Evolutionary conservation across 2,113 vertebrate genomes (phyloP), one percentile per base, ranked within the genome.

Genomic region (Manacus vitellinus): DNA sequence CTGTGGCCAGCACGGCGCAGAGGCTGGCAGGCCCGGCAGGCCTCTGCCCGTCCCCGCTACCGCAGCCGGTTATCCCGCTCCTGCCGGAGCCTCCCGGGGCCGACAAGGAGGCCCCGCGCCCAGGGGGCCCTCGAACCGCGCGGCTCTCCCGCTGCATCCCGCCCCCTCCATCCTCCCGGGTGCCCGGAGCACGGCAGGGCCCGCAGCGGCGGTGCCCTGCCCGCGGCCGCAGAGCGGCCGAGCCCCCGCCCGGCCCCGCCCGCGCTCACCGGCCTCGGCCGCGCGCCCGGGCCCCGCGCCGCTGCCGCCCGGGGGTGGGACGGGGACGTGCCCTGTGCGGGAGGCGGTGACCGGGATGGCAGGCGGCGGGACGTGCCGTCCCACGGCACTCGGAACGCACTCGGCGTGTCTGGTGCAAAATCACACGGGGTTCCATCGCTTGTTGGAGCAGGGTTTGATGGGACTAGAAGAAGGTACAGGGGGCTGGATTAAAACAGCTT

Each of bases 331-430:
- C 88, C 85, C 54, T 4, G 51, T 5, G 44, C 30, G 59, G 44
- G 19, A 11, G 52, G 43, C 20, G 58, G n/a, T 58, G 58, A 59
- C n/a, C n/a, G 58, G 9, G 58, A 52, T 27, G 16, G 49, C 24
- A 8, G 49, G 49, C 49, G 49, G 49, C 49, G 27, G 49, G 49
- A 24, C 22, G 22, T 5, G n/a, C 56, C 14, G n/a, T 24, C 22
- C n/a, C 58, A 15, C 55, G 8, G 58, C n/a, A 22, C 7, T 44
- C 33, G 20, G 25, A 52, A 52, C 51, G 25, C 37, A n/a, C n/a
- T 3, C 2, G 13, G n/a, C 5, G 30, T 10, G 9, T 4, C 30
- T 3, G 6, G 3, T 4, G n/a, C 12, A 1, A 12, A 46, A 17
- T 5, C 43, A 7, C 17, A 27, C 3, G 9, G 14, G 19, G 33